Conservation (phyloP, 37 sponge, comb jelly and placozoan species). For the Tethya wilhelma region DNA sequence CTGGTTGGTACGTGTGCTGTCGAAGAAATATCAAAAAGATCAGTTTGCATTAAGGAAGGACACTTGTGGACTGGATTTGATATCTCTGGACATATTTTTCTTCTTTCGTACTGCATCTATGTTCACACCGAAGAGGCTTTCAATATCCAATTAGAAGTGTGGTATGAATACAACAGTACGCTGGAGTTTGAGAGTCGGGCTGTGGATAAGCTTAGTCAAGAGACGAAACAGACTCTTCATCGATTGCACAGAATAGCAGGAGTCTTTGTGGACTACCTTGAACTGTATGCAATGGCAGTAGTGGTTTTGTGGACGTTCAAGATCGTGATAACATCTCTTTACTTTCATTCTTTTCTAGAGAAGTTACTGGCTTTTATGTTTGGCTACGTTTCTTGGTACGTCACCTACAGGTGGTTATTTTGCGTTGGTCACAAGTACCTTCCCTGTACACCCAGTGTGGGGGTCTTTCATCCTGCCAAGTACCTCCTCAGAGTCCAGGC, state of each 20-base stretch:
- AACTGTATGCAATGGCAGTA: constrained; percentile 10
- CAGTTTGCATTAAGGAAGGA: constrained; percentile 36
- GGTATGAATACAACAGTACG: constrained; percentile 19
- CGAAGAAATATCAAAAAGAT: not conserved
- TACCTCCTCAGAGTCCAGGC: no score
- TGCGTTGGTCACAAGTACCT: not conserved
- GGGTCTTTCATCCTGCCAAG: constrained; percentile 1
- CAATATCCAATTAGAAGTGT: constrained; percentile 31
- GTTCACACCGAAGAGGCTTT: constrained; percentile 75
- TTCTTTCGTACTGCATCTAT: constrained; percentile 76
- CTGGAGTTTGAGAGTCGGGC: not conserved
- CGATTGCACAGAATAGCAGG: not conserved
- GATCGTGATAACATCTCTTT: constrained; percentile 55
- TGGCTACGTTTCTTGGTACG: constrained; percentile 37
- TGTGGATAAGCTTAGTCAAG: not conserved
- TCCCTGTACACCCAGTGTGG: constrained; percentile 19
- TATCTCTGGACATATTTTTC: constrained; percentile 91
- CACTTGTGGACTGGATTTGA: constrained; percentile 79
- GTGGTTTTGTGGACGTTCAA: constrained; percentile 41
- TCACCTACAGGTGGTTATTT: constrained; percentile 48
- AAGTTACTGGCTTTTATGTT: constrained; percentile 59
- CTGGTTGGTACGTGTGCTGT: constrained; percentile 55
- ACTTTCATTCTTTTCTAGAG: constrained; percentile 76
- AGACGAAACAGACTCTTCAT: not conserved
- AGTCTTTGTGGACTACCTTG: not conserved